Evolutionary conservation across 2,113 vertebrate genomes (phyloP).

Genomic region (Genyomyrus donnyi): DNA sequence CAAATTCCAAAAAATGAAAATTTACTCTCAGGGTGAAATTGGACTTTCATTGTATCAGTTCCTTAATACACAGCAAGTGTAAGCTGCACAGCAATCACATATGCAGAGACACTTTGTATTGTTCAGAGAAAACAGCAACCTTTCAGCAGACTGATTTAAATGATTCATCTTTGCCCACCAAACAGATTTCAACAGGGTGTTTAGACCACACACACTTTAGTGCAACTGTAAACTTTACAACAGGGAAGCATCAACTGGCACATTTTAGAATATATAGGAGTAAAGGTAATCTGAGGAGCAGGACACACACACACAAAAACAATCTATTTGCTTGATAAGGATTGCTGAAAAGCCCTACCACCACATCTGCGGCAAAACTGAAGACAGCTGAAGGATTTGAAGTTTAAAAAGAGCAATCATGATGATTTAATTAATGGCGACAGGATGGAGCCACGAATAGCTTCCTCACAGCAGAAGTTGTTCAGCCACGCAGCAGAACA

Average conservation of each 20-base stretch:
- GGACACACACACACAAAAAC: neutral
- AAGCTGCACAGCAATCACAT: neutral
- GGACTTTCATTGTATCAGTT: neutral
- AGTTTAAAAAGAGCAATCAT: neutral
- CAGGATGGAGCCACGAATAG: neutral
- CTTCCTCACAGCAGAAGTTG: neutral
- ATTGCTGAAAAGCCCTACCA: neutral
- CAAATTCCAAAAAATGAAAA: neutral
- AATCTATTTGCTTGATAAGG: neutral
- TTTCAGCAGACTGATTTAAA: neutral
- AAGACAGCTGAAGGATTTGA: neutral
- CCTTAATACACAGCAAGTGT: neutral
- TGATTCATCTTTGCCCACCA: neutral
- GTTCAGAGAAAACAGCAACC: neutral
- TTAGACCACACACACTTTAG: neutral
- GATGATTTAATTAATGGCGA: neutral
- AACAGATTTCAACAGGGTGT: neutral
- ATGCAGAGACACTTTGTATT: neutral
- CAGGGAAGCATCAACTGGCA: neutral
- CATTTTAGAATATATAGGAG: neutral
- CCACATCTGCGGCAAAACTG: neutral
- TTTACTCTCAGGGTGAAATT: neutral
- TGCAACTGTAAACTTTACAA: neutral
- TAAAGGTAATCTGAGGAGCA: neutral
- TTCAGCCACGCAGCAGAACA: neutral